These are phyloP conservation scores for Plodia interpunctella DNA, from an alignment of 1,140 invertebrate genomes.

Conservation along the genomic window DNA sequence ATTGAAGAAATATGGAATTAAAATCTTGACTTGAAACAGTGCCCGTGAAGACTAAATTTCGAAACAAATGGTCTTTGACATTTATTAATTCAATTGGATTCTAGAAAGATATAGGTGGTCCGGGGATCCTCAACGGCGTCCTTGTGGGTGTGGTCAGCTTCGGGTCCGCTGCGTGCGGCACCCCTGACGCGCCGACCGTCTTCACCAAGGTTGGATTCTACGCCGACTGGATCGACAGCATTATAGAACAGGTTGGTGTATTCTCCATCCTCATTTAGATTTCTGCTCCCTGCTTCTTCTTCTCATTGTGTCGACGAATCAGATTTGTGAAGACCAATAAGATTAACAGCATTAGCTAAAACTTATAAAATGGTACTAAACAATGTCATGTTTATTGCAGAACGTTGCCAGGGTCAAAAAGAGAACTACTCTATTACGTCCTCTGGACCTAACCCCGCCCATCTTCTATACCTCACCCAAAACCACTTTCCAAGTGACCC, in stretches of 20 bases:
- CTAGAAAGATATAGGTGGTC: conserved; percentile 57
- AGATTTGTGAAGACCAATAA: no score
- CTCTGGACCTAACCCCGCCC: background rate
- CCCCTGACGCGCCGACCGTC: conserved; percentile 51
- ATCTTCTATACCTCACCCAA: background rate
- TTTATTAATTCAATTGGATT: background rate
- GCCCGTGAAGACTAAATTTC: no score
- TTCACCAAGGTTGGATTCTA: conserved; percentile 46
- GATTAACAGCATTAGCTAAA: no score
- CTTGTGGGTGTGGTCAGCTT: conserved; percentile 55
- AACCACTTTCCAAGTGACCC: background rate
- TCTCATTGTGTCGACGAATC: no score
- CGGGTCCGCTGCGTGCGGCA: conserved; percentile 48
- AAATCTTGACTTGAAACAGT: no score
- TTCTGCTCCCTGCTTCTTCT: no score
- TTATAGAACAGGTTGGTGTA: conserved; percentile 10
- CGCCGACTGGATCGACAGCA: conserved; percentile 24
- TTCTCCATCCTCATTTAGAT: no score
- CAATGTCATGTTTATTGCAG: no score
- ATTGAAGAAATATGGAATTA: no score
- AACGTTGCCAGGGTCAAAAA: background rate
- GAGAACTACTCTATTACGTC: background rate
- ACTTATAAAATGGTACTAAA: no score
- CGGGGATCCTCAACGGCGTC: conserved; percentile 39
- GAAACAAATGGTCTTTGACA: no score